Base-by-base conservation (phyloP, 2,888 invertebrate genomes). In the Zygaena filipendulae region DNA sequence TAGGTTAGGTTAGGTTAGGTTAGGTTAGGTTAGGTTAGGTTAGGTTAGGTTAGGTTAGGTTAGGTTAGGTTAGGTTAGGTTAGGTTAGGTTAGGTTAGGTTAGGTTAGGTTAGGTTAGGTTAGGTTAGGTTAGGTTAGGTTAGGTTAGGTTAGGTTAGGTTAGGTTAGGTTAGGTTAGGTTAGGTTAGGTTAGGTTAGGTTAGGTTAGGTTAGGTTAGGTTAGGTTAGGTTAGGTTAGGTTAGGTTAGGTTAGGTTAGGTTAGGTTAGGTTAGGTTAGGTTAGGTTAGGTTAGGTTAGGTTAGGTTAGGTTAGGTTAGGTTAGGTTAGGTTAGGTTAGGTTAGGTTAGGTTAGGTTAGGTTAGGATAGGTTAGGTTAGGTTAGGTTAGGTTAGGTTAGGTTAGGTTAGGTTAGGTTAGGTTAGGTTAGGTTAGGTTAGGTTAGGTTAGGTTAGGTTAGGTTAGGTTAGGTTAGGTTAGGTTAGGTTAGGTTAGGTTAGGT, bases 351-450 rank as follows among this genome's bases (percentile, higher is more conserved):
- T 16, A 16, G 16, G 16, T 16, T 16, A 16, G 16, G 16, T 16
- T 16, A 16, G 16, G 16, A 6, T 16, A 16, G 16, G 16, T 16
- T 16, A 16, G 16, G 16, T 16, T 16, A 16, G 16, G 16, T 16
- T 16, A 16, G 16, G 16, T 16, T 28, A 22, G 28, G 28, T 28
- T 23, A 28, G 28, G 28, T 28, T 23, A 28, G 28, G 28, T 28
- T 23, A 28, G 28, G 28, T 28, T 23, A 28, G 28, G 28, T 28
- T 23, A 28, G 28, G 28, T 28, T 23, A 28, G 28, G 28, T 28
- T 23, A 28, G 28, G 28, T 28, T 23, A 28, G 28, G 28, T 28
- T 23, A 28, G 28, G 28, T 28, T 23, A 28, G 28, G 28, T 28
- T 23, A 28, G 28, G 28, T 28, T 23, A 28, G 28, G 28, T 28